Evolutionary conservation across 2,888 invertebrate genomes (phyloP).

Genomic region (Ischnus inquisitorius): DNA sequence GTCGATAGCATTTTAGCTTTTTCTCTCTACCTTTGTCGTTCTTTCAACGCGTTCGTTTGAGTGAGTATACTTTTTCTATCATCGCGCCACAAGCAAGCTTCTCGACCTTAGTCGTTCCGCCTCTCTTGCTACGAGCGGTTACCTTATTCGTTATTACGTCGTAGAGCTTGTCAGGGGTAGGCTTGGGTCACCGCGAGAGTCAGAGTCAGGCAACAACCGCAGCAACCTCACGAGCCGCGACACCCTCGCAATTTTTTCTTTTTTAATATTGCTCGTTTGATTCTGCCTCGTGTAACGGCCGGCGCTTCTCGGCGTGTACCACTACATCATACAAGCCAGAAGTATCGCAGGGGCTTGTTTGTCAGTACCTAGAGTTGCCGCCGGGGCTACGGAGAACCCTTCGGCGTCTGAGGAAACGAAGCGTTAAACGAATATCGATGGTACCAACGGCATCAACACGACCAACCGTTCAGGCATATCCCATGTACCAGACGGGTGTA

Average conservation of each 20-base stretch:
- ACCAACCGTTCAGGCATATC: conserved; percentile 9
- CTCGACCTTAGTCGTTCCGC: conserved; percentile 13
- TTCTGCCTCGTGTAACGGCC: neutral
- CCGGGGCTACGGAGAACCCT: conserved; percentile 36
- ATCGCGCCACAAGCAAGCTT: conserved; percentile 18
- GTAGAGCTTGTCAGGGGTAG: neutral
- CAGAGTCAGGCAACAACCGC: conserved; percentile 41
- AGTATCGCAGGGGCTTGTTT: conserved; percentile 18
- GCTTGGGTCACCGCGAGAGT: conserved; percentile 30
- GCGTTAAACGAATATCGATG: conserved; percentile 80
- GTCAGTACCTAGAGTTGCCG: neutral
- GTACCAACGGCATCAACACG: conserved; percentile 60
- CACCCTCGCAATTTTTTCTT: neutral
- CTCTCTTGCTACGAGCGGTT: conserved; percentile 26
- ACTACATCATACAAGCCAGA: conserved; percentile 21
- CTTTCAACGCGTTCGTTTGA: neutral
- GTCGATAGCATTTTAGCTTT: conserved; percentile 21
- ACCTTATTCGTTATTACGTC: conserved; percentile 21
- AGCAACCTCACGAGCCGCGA: neutral
- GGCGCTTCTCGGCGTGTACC: neutral
- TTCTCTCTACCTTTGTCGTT: neutral
- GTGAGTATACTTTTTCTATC: conserved; percentile 27
- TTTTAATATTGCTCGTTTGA: conserved; percentile 2
- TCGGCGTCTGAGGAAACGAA: conserved; percentile 72
- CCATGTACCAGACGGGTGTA: conserved; percentile 65